Evolutionary conservation across 2,888 invertebrate species (phyloP).

Genomic region (Tachina fera): DNA sequence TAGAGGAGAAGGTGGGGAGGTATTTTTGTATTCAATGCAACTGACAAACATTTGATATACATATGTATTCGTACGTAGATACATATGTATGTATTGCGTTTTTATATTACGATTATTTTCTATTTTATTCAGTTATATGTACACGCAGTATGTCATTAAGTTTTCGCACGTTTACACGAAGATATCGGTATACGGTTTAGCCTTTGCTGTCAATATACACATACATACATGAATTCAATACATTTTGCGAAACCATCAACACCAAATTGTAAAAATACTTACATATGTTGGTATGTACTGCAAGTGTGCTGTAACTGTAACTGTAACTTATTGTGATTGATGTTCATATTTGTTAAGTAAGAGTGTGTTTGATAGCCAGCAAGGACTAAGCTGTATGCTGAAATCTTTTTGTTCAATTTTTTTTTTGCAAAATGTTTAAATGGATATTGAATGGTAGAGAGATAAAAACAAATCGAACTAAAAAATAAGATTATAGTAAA

Average conservation of each 20-base stretch:
- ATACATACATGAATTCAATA: conserved; percentile 76
- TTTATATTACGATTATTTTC: no score
- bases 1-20: conserved; percentile 58
- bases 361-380: conserved; percentile 74
- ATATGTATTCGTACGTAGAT: background rate
- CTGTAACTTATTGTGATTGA: conserved; percentile 8
- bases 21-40: conserved; percentile 12
- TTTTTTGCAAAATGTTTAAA: conserved; percentile 8
- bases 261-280: conserved; percentile 61
- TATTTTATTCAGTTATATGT: conserved; percentile 13
- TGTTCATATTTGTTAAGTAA: conserved; percentile 40
- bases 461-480: conserved; percentile 27
- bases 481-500: conserved; percentile 14
- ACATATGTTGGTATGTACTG: conserved; percentile 37
- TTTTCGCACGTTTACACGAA: conserved; percentile 38
- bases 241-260: conserved; percentile 35
- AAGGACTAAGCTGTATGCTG: conserved; percentile 83
- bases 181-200: conserved; percentile 83
- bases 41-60: conserved; percentile 7
- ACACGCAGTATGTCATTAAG: background rate
- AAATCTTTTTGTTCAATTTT: conserved; percentile 68
- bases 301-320: background rate
- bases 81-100: no score
- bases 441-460: conserved; percentile 25
- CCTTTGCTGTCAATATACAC: conserved; percentile 81